Percentiles rank a stretch among this genome's conserved stretches.
Conservation (phyloP, 1,140 invertebrate genomes). For the Heliconius hewitsoni region DNA sequence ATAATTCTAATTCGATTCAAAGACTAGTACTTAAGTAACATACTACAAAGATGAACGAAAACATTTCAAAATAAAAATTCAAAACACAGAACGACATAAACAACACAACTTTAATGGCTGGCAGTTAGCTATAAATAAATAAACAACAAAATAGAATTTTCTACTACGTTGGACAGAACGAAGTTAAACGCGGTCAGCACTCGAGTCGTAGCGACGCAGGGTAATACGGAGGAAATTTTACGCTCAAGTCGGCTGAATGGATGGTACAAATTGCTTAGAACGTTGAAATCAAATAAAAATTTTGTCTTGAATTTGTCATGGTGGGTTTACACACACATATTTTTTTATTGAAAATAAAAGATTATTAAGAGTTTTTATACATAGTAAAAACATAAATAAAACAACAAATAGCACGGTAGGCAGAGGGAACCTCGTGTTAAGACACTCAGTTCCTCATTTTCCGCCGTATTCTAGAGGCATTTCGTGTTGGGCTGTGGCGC, state of each 20-base stretch:
- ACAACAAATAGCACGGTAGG: no score
- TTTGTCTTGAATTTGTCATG: not conserved
- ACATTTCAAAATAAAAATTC: not conserved
- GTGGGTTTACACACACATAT: no score
- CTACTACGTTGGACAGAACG: constrained; percentile 12
- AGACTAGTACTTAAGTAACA: not conserved
- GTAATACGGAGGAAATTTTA: constrained; percentile 18
- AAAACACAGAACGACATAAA: not conserved
- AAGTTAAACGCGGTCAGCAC: constrained; percentile 13
- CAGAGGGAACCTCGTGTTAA: no score
- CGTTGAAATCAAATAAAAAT: not conserved
- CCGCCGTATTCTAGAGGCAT: no score
- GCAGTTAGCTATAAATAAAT: constrained; percentile 18
- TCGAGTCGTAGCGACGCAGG: constrained; percentile 15
- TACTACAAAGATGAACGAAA: no score
- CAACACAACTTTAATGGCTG: not conserved
- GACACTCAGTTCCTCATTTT: no score
- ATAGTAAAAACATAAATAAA: no score
- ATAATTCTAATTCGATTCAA: no score
- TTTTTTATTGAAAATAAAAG: no score
- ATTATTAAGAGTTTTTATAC: no score
- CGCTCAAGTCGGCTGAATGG: constrained; percentile 19
- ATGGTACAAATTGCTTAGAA: constrained; percentile 23
- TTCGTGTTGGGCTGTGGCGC: no score
- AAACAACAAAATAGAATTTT: constrained; percentile 20